Percentiles rank a stretch among this genome's conserved stretches.
Conservation (phyloP, 2,797 vertebrate genomes). For the Hephaestus fuliginosus region DNA sequence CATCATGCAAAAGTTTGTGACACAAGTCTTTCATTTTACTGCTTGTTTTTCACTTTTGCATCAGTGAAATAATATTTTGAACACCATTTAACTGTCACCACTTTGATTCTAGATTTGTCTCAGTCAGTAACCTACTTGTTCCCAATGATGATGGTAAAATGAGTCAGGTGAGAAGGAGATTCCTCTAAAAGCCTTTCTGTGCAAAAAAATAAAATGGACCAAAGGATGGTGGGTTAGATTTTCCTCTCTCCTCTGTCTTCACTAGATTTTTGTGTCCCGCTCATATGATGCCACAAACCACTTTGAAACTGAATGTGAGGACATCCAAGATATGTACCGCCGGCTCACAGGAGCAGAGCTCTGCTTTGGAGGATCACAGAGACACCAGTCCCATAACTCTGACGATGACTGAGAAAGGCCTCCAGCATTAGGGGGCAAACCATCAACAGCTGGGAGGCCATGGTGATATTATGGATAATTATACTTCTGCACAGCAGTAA, state of each 20-base stretch:
- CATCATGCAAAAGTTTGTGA: conserved; percentile 83
- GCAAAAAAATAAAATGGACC: fast-evolving
- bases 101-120: conserved; percentile 77
- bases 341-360: conserved; percentile 85
- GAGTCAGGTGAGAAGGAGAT: conserved; percentile 79
- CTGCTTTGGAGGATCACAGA: conserved; percentile 66
- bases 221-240: neutral
- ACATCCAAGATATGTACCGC: conserved; percentile 85
- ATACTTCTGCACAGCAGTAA: neutral
- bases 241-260: conserved; percentile 6
- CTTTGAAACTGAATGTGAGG: conserved; percentile 82
- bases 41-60: neutral
- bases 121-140: conserved; percentile 75
- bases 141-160: conserved; percentile 83
- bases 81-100: neutral
- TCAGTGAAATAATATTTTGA: neutral
- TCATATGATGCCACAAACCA: conserved; percentile 84
- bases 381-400: conserved; percentile 71
- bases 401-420: conserved; percentile 69
- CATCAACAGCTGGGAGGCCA: conserved; percentile 23
- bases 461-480: neutral
- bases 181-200: neutral
- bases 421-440: neutral
- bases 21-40: neutral
- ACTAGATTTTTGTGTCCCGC: conserved; percentile 85